Evolutionary conservation across 2,113 vertebrate genomes (phyloP).

Genomic region (Rallus limicola): DNA sequence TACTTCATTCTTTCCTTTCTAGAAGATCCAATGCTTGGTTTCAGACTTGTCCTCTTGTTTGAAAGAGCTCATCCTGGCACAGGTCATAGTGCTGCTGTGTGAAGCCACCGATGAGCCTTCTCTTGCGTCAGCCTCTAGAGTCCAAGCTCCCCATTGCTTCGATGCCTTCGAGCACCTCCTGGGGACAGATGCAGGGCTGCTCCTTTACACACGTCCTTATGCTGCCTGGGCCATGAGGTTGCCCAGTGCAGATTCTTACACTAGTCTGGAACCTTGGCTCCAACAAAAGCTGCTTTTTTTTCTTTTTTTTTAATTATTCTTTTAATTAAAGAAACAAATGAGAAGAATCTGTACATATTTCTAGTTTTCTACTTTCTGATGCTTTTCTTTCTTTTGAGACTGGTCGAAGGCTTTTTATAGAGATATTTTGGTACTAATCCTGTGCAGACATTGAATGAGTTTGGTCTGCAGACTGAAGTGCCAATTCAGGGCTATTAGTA

Average conservation of each 20-base stretch:
- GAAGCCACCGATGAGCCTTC: background rate
- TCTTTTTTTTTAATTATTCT: constrained; percentile 31
- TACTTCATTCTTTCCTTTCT: background rate
- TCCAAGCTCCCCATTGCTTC: background rate
- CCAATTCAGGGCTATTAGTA: constrained; percentile 63
- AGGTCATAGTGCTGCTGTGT: constrained; percentile 9
- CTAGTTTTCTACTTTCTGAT: constrained; percentile 65
- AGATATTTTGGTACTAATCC: constrained; percentile 57
- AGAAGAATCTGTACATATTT: constrained; percentile 60
- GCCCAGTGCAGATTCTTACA: constrained; percentile 26
- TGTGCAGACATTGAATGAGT: background rate
- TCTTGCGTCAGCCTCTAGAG: background rate
- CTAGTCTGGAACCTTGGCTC: constrained; percentile 53
- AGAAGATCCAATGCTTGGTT: background rate
- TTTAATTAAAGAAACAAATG: constrained; percentile 29
- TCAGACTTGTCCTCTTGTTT: background rate
- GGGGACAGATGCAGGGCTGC: constrained; percentile 25
- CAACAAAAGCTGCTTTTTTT: constrained; percentile 40
- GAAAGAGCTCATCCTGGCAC: background rate
- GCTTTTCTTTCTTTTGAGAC: constrained; percentile 52
- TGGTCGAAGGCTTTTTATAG: constrained; percentile 47
- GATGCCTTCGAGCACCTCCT: constrained; percentile 51
- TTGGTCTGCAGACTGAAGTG: constrained; percentile 65
- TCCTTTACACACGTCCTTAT: background rate
- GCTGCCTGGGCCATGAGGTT: background rate